phyloP scores from a whole-genome alignment of 2,113 vertebrate genomes.

The Mellivora capensis region DNA sequence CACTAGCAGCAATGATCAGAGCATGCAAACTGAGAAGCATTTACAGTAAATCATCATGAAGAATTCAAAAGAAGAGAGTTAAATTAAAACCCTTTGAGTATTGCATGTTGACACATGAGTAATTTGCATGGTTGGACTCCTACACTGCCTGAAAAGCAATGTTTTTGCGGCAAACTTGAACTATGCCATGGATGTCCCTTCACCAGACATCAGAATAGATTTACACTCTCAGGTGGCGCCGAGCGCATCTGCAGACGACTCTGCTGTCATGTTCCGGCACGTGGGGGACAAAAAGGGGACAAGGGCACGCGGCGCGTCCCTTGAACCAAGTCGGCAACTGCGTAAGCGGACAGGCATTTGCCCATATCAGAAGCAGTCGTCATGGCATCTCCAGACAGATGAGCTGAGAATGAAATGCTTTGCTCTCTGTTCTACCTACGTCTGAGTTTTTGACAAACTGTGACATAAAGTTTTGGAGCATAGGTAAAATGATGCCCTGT shows the following conservation, averaged over 20 bases:
- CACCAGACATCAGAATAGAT: conserved; percentile 71
- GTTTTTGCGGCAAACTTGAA: conserved; percentile 75
- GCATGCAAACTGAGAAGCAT: conserved; percentile 92
- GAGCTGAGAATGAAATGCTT: conserved; percentile 68
- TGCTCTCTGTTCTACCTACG: conserved; percentile 63
- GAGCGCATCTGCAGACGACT: conserved; percentile 64
- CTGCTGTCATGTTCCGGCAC: conserved; percentile 59
- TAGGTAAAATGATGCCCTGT: conserved; percentile 62
- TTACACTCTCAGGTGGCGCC: conserved; percentile 48
- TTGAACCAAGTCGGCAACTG: conserved; percentile 62
- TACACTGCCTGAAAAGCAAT: conserved; percentile 79
- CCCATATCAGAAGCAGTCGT: conserved; percentile 61
- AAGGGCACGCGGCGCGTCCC: conserved; percentile 27
- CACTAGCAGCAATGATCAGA: conserved; percentile 92
- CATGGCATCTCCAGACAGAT: conserved; percentile 59
- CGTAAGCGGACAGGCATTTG: conserved; percentile 65
- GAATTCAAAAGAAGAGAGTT: conserved; percentile 81
- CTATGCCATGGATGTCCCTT: conserved; percentile 74
- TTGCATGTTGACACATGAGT: conserved; percentile 84
- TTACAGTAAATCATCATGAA: conserved; percentile 88
- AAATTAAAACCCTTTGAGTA: conserved; percentile 91
- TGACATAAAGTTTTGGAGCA: conserved; percentile 62
- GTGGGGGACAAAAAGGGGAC: conserved; percentile 69
- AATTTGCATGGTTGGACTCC: conserved; percentile 79
- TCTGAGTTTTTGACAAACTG: conserved; percentile 68